These are phyloP conservation scores for Henricia sp. DNA, from an alignment of 53 echinoderm and acorn worm genomes.

Conservation along the genomic window DNA sequence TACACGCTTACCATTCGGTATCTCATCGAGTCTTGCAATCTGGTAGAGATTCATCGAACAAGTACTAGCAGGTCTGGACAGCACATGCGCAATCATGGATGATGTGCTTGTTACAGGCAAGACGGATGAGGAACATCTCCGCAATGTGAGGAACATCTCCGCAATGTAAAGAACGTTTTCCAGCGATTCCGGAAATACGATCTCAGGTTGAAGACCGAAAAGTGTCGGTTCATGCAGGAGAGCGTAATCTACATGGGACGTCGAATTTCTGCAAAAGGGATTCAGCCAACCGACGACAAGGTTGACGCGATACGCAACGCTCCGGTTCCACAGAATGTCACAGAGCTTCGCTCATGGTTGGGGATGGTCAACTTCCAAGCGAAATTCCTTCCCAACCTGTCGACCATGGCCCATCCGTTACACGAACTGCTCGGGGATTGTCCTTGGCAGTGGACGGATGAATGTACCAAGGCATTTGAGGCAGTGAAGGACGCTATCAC, in stretches of 20 bases:
- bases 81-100: slow-evolving; percentile 53
- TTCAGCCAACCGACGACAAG: slow-evolving; percentile 54
- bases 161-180: slow-evolving; percentile 31
- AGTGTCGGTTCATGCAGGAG: slow-evolving; percentile 53
- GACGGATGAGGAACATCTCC: slow-evolving; percentile 47
- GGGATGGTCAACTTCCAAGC: slow-evolving; percentile 58
- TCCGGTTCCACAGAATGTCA: slow-evolving; percentile 35
- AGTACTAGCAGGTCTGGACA: slow-evolving; percentile 42
- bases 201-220: slow-evolving; percentile 32
- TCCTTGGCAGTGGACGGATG: slow-evolving; percentile 37
- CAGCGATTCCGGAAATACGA: slow-evolving; percentile 41
- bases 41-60: slow-evolving; percentile 61
- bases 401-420: slow-evolving; percentile 59
- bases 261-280: slow-evolving; percentile 35
- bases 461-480: slow-evolving; percentile 46
- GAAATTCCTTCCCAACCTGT: slow-evolving; percentile 54
- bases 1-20: slow-evolving; percentile 52
- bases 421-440: slow-evolving; percentile 48
- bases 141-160: too few relatives aligned
- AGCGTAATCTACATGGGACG: slow-evolving; percentile 64
- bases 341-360: slow-evolving; percentile 53
- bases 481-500: slow-evolving; percentile 30
- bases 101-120: slow-evolving; percentile 53
- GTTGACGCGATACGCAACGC: slow-evolving; percentile 28
- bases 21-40: slow-evolving; percentile 53